A percentile compares a stretch with the other conserved stretches of the same genome.
Evolutionary conservation across 1,140 invertebrate genomes (phyloP).

Genomic region (Papilio dardanus): DNA sequence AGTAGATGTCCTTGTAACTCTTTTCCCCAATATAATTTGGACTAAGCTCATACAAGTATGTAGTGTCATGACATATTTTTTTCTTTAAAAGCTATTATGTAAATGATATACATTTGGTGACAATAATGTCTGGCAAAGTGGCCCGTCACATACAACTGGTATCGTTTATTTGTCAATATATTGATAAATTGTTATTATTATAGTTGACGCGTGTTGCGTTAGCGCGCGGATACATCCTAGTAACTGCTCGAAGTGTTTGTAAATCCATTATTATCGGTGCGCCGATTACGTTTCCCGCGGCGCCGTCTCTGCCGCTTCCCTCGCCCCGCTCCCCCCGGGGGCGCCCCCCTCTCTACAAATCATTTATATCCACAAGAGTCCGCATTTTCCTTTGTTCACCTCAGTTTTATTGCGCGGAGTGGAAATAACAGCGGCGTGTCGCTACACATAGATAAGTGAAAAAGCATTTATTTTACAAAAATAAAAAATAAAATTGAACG

Average conservation of each 20-base stretch:
- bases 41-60: no score
- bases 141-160: no score
- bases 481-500: background rate
- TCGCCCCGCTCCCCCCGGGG: background rate
- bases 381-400: constrained; percentile 28
- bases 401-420: constrained; percentile 22
- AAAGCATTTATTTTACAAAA: constrained; percentile 8
- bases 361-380: constrained; percentile 21
- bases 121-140: no score
- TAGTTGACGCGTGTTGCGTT: background rate
- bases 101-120: no score
- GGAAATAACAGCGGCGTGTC: constrained; percentile 17
- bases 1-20: no score
- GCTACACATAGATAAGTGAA: constrained; percentile 7
- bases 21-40: no score
- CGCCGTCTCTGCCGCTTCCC: background rate
- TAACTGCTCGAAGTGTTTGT: background rate
- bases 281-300: background rate
- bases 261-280: constrained; percentile 2
- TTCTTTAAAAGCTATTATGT: no score
- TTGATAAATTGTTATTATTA: background rate
- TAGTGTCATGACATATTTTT: no score
- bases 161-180: no score
- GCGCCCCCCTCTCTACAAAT: constrained; percentile 7
- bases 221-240: background rate